Conservation (phyloP, 1,140 invertebrate genomes). For the Sycobia sp. region DNA sequence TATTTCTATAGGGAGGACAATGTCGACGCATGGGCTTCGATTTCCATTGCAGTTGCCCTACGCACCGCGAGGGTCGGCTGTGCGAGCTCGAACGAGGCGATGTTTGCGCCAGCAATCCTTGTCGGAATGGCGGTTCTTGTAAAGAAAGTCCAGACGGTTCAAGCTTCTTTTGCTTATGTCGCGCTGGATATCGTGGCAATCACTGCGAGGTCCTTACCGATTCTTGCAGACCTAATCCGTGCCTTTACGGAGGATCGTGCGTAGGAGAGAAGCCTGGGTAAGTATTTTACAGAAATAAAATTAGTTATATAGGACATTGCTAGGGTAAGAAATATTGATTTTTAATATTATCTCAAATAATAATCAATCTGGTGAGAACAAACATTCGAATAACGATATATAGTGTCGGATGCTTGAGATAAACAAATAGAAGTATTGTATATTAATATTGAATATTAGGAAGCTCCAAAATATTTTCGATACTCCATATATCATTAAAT, state of each 20-base stretch:
- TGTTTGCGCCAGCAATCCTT: conserved; percentile 82
- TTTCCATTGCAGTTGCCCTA: conserved; percentile 81
- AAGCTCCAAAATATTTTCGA: no score
- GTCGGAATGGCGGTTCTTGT: conserved; percentile 87
- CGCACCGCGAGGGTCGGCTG: conserved; percentile 77
- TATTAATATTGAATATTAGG: no score
- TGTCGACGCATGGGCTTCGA: conserved; percentile 82
- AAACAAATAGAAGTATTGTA: no score
- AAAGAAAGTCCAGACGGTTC: conserved; percentile 83
- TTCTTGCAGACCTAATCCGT: conserved; percentile 89
- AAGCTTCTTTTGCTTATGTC: conserved; percentile 88
- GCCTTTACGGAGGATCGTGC: conserved; percentile 82
- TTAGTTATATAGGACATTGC: no score
- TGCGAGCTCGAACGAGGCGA: conserved; percentile 84
- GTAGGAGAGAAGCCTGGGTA: conserved; percentile 77
- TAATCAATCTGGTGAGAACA: no score
- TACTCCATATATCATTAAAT: no score
- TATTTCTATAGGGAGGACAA: conserved; percentile 67
- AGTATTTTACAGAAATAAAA: conserved; percentile 8
- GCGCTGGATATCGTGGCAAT: conserved; percentile 85
- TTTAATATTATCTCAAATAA: no score
- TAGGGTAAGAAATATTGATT: no score
- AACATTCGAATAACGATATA: no score
- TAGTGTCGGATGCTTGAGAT: no score
- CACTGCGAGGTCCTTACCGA: conserved; percentile 85